Evolutionary conservation across 53 echinoderm and acorn worm species (phyloP), one percentile per base, ranked within the genome.

Genomic region (Paelopatides confundens): DNA sequence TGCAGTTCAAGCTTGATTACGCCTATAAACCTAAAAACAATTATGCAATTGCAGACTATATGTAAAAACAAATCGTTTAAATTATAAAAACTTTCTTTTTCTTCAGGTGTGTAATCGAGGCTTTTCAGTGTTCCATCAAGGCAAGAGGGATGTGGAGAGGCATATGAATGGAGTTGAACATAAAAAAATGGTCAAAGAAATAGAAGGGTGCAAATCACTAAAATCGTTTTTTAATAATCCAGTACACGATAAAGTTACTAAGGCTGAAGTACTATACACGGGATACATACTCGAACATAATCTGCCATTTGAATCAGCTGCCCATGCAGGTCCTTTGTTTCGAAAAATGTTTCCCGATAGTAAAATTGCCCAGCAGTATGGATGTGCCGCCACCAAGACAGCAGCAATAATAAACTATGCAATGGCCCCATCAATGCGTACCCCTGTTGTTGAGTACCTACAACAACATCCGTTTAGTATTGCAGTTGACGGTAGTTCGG

Each of bases 331-430:
- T 30, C 78, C 77, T 37, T 48, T 87, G 49, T 65, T 87, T 31
- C 66, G 88, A 14, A 78, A 87, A 50, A 87, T 87, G 88, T 87
- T 87, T 65, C 87, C 88, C 0, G 88, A 87, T 65, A 62, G 39
- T 28, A 64, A 87, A 31, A 87, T 87, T 37, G 88, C 77, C 31
- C 21, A 47, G 48, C 21, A 77, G 28, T 77, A 77, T 48, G 48
- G 49, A 23, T 77, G 77, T 13, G 77, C 77, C 1, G 49, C 50
- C 9, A 48, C 77, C 17, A 48, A 77, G 10, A 49, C 47, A 77
- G 48, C 77, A 48, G 77, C 77, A 28, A 77, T n/a, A 24, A 77
- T 77, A 71, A 71, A 71, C 30, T 0, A 77, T 43, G 77, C 28
- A 2, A 77, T 47, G 49, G 26, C 24, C 49, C 48, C 30, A 23